phyloP scores from a whole-genome alignment of 2,113 vertebrate species.

The Ceyx melanurus region DNA sequence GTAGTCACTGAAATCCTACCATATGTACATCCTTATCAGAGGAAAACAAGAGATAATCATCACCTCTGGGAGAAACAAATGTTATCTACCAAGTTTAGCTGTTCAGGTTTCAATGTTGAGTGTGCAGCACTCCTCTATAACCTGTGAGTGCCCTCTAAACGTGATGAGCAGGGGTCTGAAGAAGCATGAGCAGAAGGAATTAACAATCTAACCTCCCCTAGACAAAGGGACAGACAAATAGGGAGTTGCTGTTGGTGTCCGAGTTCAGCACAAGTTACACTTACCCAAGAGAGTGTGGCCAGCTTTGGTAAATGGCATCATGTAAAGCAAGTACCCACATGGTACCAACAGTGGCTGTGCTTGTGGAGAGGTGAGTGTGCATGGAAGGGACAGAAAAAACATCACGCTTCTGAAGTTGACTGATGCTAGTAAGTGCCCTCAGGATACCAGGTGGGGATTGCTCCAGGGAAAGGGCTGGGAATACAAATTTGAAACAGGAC shows the following conservation, averaged over 20 bases:
- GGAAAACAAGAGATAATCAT: slow-evolving; percentile 2
- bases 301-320: background rate
- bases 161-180: background rate
- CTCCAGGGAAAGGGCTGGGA: background rate
- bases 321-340: background rate
- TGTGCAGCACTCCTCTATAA: background rate
- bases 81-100: background rate
- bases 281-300: background rate
- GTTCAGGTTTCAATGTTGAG: background rate
- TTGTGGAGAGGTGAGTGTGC: background rate
- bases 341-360: background rate
- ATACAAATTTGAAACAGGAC: background rate
- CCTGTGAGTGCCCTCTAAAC: background rate
- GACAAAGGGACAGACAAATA: background rate
- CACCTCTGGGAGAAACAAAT: background rate
- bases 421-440: background rate
- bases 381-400: background rate
- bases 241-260: background rate
- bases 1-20: background rate
- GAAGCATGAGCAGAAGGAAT: background rate
- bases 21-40: slow-evolving; percentile 12
- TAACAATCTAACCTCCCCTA: background rate
- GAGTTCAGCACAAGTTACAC: background rate
- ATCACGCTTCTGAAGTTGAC: background rate
- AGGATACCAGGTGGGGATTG: background rate